Evolutionary conservation across 1,140 invertebrate species (phyloP), one percentile per base, ranked within the genome.

Genomic region (Augochlora pura): DNA sequence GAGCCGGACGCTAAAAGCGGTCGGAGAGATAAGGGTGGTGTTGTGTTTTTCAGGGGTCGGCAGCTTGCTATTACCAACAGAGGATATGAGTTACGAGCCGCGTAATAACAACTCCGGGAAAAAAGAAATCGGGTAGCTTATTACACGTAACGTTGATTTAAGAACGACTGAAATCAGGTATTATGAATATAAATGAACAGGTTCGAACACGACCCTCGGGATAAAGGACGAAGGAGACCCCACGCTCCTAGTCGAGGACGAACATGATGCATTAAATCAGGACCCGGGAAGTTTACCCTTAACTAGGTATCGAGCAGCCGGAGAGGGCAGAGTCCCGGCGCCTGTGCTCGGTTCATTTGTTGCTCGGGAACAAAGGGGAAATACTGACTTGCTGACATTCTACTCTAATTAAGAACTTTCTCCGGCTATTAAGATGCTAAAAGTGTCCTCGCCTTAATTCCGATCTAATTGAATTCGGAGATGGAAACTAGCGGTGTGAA

Each of bases 171-270:
- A 12, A 60, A 77, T 77, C 27, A n/a, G 42, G 27, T 70, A 70
- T 70, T 69, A 77, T 77, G 75, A 70, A 77, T 77, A 77, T 70
- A 77, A 77, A 77, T 70, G 75, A 70, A 38, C 57, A 38, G 66
- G 42, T 32, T 70, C n/a, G 4, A 76, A 60, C 74, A 46, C 52
- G 25, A 62, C 54, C 54, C 66, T 60, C 10, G 75, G 75, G 66
- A 77, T 23, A 66, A 52, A 73, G 71, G 39, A 52, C 65, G 65
- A 68, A 70, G 75, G 57, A 49, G 27, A 46, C 39, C 23, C 54
- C n/a, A 21, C 18, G 54, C 27, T 46, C 16, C 46, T 65, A 9
- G 27, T 75, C 39, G 27, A 77, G 74, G 54, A 57, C 46, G 57
- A 77, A 39, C 66, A 25, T 25, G 57, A 42, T 46, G 66, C 60